Evolutionary conservation across 1,140 invertebrate genomes (phyloP), one percentile per base, ranked within the genome.

Genomic region (Oedothorax gibbosus): DNA sequence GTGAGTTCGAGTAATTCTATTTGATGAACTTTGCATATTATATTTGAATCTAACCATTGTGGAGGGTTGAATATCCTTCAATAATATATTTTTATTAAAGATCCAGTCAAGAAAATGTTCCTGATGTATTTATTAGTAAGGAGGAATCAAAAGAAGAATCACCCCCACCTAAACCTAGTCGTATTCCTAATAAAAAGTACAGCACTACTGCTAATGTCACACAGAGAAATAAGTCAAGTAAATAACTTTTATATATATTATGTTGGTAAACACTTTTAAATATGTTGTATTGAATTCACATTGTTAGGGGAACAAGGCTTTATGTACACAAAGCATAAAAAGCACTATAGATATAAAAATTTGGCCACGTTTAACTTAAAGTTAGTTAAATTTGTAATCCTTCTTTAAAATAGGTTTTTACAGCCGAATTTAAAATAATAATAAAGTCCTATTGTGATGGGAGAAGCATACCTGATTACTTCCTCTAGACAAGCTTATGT

Each of bases 111-210:
- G 72, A 84, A 84, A 84, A 53, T 66, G 72, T 84, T 84, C 81
- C 71, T 75, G 81, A 84, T 73, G 66, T 81, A 35, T 77, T 77
- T 20, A 75, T 54, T 15, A 81, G n/a, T 21, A 69, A 81, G n/a
- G 80, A 82, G 14, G 78, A 71, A 57, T 10, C 9, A 8, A 81
- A 72, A 65, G 73, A 69, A 5, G 88, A 89, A 79, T 86, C 65
- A 49, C 93, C 94, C 10, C 94, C 94, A 11, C 94, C 94, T 0
- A 95, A 95, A 90, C 94, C 94, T 7, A 93, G 93, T 51, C 89
- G 94, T 82, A 89, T 93, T 75, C 93, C 93, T 15, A 92, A 90
- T 0, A 85, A 86, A 77, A 85, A 86, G 10, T 87, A 87, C 62
- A 64, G 62, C 3, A 85, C 83, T 9, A 2, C 62, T 11, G 65